These are phyloP conservation scores for Chionis minor DNA, from an alignment of 2,113 vertebrate species.

Conservation along the genomic window DNA sequence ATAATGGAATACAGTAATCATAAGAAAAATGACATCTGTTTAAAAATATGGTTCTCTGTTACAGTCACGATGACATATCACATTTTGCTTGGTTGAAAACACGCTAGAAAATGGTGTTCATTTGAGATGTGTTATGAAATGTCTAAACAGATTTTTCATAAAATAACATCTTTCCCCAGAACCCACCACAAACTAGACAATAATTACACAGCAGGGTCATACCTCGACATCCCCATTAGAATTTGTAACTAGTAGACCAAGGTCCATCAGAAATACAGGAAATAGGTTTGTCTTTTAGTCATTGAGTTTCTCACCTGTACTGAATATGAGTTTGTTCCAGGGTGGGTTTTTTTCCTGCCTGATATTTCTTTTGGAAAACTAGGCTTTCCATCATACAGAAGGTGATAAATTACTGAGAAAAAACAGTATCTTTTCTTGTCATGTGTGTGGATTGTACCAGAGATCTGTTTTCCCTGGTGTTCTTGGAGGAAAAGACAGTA, in stretches of 20 bases:
- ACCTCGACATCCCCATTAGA: slow-evolving; percentile 37
- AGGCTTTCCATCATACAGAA: slow-evolving; percentile 69
- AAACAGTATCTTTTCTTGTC: slow-evolving; percentile 47
- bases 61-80: slow-evolving; percentile 64
- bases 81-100: slow-evolving; percentile 70
- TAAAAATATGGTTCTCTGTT: slow-evolving; percentile 69
- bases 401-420: slow-evolving; percentile 71
- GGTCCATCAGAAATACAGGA: slow-evolving; percentile 42
- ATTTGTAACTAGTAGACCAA: slow-evolving; percentile 14
- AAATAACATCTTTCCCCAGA: slow-evolving; percentile 19
- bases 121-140: slow-evolving; percentile 66
- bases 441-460: slow-evolving; percentile 48
- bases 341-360: slow-evolving; percentile 2
- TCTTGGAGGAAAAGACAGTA: slow-evolving; percentile 7
- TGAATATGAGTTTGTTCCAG: slow-evolving; percentile 39
- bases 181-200: slow-evolving; percentile 12
- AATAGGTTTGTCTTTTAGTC: slow-evolving; percentile 22
- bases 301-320: neutral
- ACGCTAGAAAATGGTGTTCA: slow-evolving; percentile 59
- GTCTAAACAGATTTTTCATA: slow-evolving; percentile 60
- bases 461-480: slow-evolving; percentile 37
- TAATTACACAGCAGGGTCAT: slow-evolving; percentile 51
- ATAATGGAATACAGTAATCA: slow-evolving; percentile 62
- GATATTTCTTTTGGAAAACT: slow-evolving; percentile 70
- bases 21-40: slow-evolving; percentile 72